Evolutionary conservation across 92 coral and sea anemone genomes (phyloP).

Genomic region (Micromussa lordhowensis): DNA sequence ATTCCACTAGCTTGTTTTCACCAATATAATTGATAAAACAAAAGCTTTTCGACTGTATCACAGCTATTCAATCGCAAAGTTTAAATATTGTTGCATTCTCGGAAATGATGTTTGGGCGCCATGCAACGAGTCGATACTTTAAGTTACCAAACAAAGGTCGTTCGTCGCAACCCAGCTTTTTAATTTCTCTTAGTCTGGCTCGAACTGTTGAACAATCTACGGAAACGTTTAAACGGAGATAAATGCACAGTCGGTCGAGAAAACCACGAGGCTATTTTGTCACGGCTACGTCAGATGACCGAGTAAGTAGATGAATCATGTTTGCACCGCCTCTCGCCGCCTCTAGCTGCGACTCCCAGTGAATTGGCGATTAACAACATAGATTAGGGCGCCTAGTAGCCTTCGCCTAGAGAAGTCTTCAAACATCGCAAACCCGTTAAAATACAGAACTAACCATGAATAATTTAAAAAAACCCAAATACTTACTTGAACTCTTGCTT

Average conservation of each 20-base stretch:
- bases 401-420: not conserved
- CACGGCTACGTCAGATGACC: not conserved
- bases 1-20: conserved; percentile 42
- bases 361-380: not conserved
- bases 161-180: not conserved
- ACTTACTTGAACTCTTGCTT: conserved; percentile 96
- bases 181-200: not conserved
- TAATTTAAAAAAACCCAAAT: not conserved
- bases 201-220: not conserved
- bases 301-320: not conserved
- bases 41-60: conserved; percentile 45
- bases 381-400: not conserved
- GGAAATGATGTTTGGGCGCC: conserved; percentile 42
- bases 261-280: conserved; percentile 6
- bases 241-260: conserved; percentile 14
- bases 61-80: conserved; percentile 44
- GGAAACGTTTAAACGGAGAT: not conserved
- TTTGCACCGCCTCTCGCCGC: conserved; percentile 3
- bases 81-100: conserved; percentile 57
- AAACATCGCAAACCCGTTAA: conserved; percentile 16
- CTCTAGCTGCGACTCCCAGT: not conserved
- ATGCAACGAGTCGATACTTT: conserved; percentile 40
- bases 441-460: conserved; percentile 16
- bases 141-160: not conserved
- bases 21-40: conserved; percentile 53